Evolutionary conservation across 2,888 invertebrate species (phyloP), one percentile per base, ranked within the genome.

Genomic region (Aromia moschata): DNA sequence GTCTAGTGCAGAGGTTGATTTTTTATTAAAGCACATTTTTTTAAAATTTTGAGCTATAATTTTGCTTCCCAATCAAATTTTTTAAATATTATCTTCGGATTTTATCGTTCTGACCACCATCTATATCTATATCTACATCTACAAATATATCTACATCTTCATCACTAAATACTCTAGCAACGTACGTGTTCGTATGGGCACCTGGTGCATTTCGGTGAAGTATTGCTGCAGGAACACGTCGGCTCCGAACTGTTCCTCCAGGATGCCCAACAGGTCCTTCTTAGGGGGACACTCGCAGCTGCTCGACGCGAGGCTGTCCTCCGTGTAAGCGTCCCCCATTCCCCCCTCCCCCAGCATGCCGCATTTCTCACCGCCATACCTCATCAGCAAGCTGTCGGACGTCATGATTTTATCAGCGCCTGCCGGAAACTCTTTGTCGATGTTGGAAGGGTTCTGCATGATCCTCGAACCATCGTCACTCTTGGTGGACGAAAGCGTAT

Each of bases 151-250:
- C n/a, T n/a, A n/a, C n/a, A n/a, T n/a, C n/a, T n/a, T n/a, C n/a
- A n/a, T n/a, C n/a, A n/a, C n/a, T n/a, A n/a, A n/a, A n/a, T n/a
- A n/a, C n/a, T n/a, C n/a, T 2, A 11, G 1, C 14, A 40, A 57
- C 60, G 58, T 70, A 77, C 77, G 71, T 43, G 70, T 73, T 58
- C 67, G 69, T 37, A 62, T 18, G n/a, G 49, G 58, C 11, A 74
- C 60, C 51, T 65, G 30, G 43, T 58, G 56, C 14, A 72, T 45
- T 56, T 70, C 69, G 15, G 70, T 60, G 17, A 66, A 51, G 40
- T 64, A 60, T 15, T 70, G 64, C 17, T 68, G 68, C 46, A 70
- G 43, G 36, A 68, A 58, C 16, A 68, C 45, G 1, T 72, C 68
- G 1, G 60, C 56, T 10, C 65, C 69, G 31, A 60, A 68, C 10